These are phyloP conservation scores for Danionella dracula DNA, from an alignment of 2,797 vertebrate species.

Conservation along the genomic window DNA sequence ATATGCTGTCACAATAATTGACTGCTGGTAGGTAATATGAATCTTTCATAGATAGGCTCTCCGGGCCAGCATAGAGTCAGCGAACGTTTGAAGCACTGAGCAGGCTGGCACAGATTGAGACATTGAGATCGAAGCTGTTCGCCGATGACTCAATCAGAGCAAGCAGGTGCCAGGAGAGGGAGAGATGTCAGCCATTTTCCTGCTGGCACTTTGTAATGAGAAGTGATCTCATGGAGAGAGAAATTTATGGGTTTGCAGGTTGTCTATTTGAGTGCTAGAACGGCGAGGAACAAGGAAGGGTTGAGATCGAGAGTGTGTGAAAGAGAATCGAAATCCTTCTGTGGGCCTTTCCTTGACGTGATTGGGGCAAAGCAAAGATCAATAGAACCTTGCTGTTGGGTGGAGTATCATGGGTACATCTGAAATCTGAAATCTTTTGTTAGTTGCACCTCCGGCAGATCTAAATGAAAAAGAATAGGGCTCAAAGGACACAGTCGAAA, in stretches of 20 bases:
- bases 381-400: conserved; percentile 24
- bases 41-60: conserved; percentile 34
- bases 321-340: conserved; percentile 10
- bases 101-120: conserved; percentile 24
- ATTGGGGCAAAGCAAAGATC: neutral
- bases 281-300: neutral
- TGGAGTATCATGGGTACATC: conserved; percentile 8
- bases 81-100: conserved; percentile 11
- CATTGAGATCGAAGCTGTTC: conserved; percentile 23
- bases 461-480: conserved; percentile 10
- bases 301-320: neutral
- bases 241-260: conserved; percentile 25
- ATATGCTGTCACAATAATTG: conserved; percentile 30
- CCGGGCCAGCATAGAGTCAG: conserved; percentile 25
- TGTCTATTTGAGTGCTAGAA: conserved; percentile 8
- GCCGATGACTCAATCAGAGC: conserved; percentile 32
- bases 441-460: conserved; percentile 17
- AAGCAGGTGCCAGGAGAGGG: conserved; percentile 8
- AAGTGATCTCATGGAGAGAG: conserved; percentile 8
- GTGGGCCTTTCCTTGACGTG: conserved; percentile 11
- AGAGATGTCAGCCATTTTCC: conserved; percentile 4
- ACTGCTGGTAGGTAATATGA: conserved; percentile 36
- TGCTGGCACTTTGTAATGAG: conserved; percentile 16
- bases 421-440: conserved; percentile 29
- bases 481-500: conserved; percentile 19